These are phyloP conservation scores for Anoplophora glabripennis DNA, from an alignment of 1,140 invertebrate genomes.

Conservation along the genomic window DNA sequence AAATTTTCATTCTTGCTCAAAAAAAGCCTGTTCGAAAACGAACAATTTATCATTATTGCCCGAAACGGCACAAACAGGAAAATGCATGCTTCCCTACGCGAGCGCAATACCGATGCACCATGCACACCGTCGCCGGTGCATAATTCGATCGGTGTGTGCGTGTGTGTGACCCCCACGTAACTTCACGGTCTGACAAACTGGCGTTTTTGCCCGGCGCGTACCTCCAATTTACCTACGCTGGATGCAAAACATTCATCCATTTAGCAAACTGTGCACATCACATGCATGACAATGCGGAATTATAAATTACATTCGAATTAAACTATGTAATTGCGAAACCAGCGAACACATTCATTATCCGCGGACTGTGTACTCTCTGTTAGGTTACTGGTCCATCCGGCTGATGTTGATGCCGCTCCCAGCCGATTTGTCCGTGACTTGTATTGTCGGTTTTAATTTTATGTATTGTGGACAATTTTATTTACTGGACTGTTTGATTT, in stretches of 20 bases:
- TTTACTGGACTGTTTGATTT: conserved; percentile 11
- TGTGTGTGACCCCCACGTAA: conserved; percentile 19
- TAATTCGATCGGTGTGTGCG: conserved; percentile 3
- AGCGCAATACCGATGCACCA: background rate
- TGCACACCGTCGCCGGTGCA: conserved; percentile 7
- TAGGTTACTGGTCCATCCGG: conserved; percentile 14
- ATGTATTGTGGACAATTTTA: conserved; percentile 25
- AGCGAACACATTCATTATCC: conserved; percentile 46
- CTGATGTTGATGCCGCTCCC: background rate
- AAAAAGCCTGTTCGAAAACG: too few relatives aligned
- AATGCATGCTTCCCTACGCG: too few relatives aligned
- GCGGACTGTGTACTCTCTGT: conserved; percentile 17
- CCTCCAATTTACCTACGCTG: conserved; percentile 43
- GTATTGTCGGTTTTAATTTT: conserved; percentile 20
- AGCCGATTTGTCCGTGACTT: conserved; percentile 19
- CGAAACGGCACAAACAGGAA: too few relatives aligned
- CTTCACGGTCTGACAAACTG: conserved; percentile 34
- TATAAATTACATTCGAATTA: conserved; percentile 53
- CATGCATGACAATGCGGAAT: conserved; percentile 50
- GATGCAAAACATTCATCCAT: conserved; percentile 45
- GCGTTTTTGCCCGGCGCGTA: conserved; percentile 25
- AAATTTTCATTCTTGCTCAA: too few relatives aligned
- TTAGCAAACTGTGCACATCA: conserved; percentile 48
- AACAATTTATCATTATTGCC: too few relatives aligned
- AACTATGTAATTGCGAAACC: conserved; percentile 52